These are phyloP conservation scores for Atta cephalotes DNA, from an alignment of 1,140 invertebrate species.

Conservation along the genomic window DNA sequence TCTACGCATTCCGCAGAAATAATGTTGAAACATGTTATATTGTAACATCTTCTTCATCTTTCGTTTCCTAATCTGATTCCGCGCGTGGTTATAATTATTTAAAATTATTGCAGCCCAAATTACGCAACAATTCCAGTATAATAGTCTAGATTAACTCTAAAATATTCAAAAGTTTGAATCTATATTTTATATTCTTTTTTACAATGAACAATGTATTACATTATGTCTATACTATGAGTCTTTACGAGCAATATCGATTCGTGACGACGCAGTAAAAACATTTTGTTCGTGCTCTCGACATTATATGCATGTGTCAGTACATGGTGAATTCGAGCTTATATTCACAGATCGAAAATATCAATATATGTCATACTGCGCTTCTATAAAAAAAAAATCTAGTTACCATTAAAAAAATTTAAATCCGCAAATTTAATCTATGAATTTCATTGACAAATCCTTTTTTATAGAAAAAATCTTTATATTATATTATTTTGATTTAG, in stretches of 20 bases:
- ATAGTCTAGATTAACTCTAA: neutral
- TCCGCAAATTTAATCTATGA: neutral
- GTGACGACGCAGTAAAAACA: neutral
- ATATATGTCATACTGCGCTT: neutral
- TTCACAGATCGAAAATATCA: neutral
- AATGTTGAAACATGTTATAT: neutral
- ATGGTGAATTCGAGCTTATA: neutral
- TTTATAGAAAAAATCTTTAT: neutral
- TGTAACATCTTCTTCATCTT: neutral
- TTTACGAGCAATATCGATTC: neutral
- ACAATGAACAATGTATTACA: neutral
- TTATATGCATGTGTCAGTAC: neutral
- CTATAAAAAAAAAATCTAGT: neutral
- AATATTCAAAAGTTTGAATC: neutral
- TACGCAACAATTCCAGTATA: neutral
- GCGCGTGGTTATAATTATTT: neutral
- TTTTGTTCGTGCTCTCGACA: neutral
- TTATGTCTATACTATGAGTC: neutral
- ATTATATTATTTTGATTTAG: neutral
- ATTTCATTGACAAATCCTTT: neutral
- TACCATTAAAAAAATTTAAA: neutral
- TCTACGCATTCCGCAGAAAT: neutral
- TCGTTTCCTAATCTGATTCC: neutral
- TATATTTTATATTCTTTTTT: neutral
- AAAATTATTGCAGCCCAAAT: slow-evolving; percentile 8